Base-by-base conservation (phyloP, 1,140 invertebrate genomes). In the Pogonognathellus flavescens region DNA sequence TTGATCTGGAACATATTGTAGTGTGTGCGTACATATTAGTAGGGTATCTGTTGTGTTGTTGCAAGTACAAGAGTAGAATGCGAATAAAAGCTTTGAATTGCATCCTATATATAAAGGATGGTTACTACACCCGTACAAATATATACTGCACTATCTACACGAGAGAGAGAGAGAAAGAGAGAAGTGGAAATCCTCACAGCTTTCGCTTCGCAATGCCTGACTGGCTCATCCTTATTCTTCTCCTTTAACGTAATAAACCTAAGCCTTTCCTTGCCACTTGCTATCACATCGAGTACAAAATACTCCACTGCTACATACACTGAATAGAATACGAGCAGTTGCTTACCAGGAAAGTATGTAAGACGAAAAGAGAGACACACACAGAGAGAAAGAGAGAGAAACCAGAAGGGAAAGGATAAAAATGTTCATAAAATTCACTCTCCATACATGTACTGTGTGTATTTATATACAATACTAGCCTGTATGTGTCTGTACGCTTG, bases 371-470 rank as follows among this genome's bases (percentile, higher is more conserved):
- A 31, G 62, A 18, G 10, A 14, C 53, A 14, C 11, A 76, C 10
- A 31, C 0, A 16, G 25, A n/a, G 41, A 76, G 25, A 76, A n/a
- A 31, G 0, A 16, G 25, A n/a, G 41, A 76, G 70, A 76, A 76
- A 76, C 14, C 25, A 76, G 70, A 76, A 76, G n/a, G 41, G 66
- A 72, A 72, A 72, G 70, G 70, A 76, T 76, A 76, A 76, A 41
- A 76, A 76, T 76, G 70, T 76, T 76, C 70, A 76, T 76, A 76
- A 76, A 76, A 76, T 76, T 76, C 70, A 76, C 31, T 76, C 70
- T 76, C 70, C 66, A 72, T 41, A 16, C 16, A 31, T 72, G 31
- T 50, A 76, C 11, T 76, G 70, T 62, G 18, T 50, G 70, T 41
- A 76, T 41, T 3, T 41, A 6, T 6, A 41, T 41, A 6, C 31